A percentile compares a stretch with the other conserved stretches of the same genome.
phyloP scores from a whole-genome alignment of 2,113 vertebrate species.

The Sander vitreus region DNA sequence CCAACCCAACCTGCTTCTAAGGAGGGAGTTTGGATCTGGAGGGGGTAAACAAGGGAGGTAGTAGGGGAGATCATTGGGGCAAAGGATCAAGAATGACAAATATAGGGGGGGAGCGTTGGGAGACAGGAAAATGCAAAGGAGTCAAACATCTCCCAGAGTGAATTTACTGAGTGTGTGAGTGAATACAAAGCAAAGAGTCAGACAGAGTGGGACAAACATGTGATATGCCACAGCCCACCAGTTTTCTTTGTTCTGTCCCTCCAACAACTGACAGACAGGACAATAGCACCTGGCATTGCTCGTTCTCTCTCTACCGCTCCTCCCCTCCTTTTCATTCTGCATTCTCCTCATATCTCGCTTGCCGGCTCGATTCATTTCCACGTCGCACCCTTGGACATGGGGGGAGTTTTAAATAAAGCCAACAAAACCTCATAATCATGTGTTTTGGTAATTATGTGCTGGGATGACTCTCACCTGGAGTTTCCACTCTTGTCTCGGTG shows the following conservation, averaged over 20 bases:
- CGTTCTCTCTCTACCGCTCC: conserved; percentile 55
- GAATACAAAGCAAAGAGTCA: conserved; percentile 69
- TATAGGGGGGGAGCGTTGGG: background rate
- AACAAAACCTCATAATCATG: conserved; percentile 46
- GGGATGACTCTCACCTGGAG: conserved; percentile 16
- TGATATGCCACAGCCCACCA: conserved; percentile 76
- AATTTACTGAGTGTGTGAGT: conserved; percentile 56
- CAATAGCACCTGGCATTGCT: conserved; percentile 77
- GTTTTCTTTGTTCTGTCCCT: conserved; percentile 77
- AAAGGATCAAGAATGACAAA: conserved; percentile 42
- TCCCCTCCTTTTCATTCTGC: conserved; percentile 56
- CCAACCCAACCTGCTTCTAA: conserved; percentile 45
- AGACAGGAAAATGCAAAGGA: conserved; percentile 47
- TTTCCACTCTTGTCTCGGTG: conserved; percentile 38
- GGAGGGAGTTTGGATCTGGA: conserved; percentile 2
- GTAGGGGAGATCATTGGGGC: background rate
- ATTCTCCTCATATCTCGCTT: conserved; percentile 59
- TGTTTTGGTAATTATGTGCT: conserved; percentile 46
- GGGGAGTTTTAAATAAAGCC: conserved; percentile 38
- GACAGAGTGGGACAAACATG: conserved; percentile 74
- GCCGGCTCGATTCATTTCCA: conserved; percentile 56
- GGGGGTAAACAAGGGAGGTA: conserved; percentile 19
- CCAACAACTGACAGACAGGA: conserved; percentile 79
- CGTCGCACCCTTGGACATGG: background rate
- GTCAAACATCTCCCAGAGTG: conserved; percentile 60